These are phyloP conservation scores for Sternarchorhynchus goeldii DNA, from an alignment of 2,797 vertebrate species.

Conservation along the genomic window DNA sequence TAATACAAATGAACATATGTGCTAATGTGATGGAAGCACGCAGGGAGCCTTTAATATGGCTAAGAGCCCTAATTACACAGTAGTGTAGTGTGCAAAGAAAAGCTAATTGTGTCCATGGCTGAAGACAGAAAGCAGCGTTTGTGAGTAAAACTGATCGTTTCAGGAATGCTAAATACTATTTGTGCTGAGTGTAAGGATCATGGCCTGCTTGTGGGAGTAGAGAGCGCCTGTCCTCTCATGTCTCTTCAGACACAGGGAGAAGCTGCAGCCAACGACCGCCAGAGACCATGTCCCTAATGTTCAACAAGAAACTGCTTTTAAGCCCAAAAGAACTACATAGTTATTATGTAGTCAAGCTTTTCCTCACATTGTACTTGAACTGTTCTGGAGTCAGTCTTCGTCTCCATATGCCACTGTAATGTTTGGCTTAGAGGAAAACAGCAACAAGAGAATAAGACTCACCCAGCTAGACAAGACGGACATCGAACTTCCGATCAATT, in stretches of 20 bases:
- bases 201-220: background rate
- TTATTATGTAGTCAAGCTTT: too few relatives aligned
- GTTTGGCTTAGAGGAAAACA: too few relatives aligned
- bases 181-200: background rate
- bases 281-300: too few relatives aligned
- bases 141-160: constrained; percentile 19
- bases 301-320: too few relatives aligned
- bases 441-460: too few relatives aligned
- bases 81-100: background rate
- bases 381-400: too few relatives aligned
- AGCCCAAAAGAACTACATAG: too few relatives aligned
- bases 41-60: constrained; percentile 7
- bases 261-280: background rate
- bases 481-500: too few relatives aligned
- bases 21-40: background rate
- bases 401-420: too few relatives aligned
- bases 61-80: constrained; percentile 31
- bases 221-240: background rate
- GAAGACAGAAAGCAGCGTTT: constrained; percentile 16
- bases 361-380: too few relatives aligned
- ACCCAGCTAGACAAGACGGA: too few relatives aligned
- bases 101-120: constrained; percentile 12
- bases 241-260: background rate
- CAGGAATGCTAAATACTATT: constrained; percentile 19
- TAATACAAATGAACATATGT: constrained; percentile 3